Base-by-base conservation (phyloP, 2,113 vertebrate species). In the Agapornis roseicollis region DNA sequence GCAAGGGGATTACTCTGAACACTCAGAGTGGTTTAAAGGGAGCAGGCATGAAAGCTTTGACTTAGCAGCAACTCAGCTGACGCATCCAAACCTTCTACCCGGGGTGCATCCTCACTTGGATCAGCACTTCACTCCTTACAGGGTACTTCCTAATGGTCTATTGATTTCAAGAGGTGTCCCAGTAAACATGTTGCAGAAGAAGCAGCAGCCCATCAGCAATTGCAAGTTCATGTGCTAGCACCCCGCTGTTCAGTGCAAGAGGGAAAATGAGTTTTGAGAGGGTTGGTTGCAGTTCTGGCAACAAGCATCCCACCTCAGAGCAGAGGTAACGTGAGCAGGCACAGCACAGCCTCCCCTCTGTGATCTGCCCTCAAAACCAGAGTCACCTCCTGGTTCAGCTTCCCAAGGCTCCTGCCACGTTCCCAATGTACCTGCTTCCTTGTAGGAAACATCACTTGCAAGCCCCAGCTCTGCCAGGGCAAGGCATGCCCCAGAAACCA, bases 111-210 rank as follows among this genome's bases (percentile, higher is more conserved):
- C 65, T 72, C 50, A 49, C 58, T 63, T 70, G 80, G 28, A 92
- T 71, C 55, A 88, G 77, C 60, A 71, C 86, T 82, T 82, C 23
- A 7, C 19, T 52, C 39, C 60, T 42, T 37, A 66, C 37, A 80
- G 29, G 33, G 11, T 23, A 61, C 53, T 66, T 80, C 68, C 39
- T 88, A 90, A 66, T 52, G n/a, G 27, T 9, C 55, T 92, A 19
- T 84, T 60, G 90, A 93, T 90, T 90, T 80, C 65, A 93, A 42
- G 56, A 86, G 82, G 58, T 49, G 63, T 35, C 76, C 63, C 68
- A 80, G 31, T 44, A 83, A 88, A 70, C 1, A 5, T 31, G 22
- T 58, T 68, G 58, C 25, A 78, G 68, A 71, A 20, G 33, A 7
- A 94, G 46, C 31, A 53, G n/a, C 68, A 65, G 22, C n/a, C 28